phyloP scores from a whole-genome alignment of 2,113 vertebrate genomes.

The Tamias sibiricus region DNA sequence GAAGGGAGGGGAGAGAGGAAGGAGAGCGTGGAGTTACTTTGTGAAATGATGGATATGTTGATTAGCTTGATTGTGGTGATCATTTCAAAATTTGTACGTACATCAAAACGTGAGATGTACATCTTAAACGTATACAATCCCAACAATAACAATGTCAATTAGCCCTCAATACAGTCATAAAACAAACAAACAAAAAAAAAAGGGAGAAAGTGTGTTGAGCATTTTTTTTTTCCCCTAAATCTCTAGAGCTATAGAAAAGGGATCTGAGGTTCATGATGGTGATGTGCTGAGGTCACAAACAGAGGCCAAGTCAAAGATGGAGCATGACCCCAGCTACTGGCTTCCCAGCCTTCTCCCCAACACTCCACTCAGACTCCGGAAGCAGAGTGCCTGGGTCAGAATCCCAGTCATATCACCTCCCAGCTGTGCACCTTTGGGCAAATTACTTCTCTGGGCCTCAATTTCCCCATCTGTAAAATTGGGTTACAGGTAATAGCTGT shows the following conservation, averaged over 20 bases:
- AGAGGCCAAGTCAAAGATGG: rapidly evolving
- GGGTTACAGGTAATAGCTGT: not conserved
- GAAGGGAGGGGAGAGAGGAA: not conserved
- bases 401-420: not conserved
- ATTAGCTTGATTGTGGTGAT: not conserved
- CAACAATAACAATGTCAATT: not conserved
- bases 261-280: no score
- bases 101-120: not conserved
- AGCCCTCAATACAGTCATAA: not conserved
- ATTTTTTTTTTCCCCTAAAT: not conserved
- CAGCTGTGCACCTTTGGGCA: not conserved
- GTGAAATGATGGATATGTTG: not conserved
- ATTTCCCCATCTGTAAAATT: not conserved
- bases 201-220: not conserved
- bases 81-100: not conserved
- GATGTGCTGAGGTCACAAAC: not conserved
- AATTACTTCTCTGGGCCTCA: not conserved
- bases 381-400: not conserved
- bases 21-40: not conserved
- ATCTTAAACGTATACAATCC: not conserved
- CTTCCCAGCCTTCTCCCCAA: no score
- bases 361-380: not conserved
- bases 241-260: not conserved
- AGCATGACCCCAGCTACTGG: not conserved
- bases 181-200: not conserved